Evolutionary conservation across 2,888 invertebrate genomes (phyloP), one percentile per base, ranked within the genome.

Genomic region (Sinohyriopsis cumingii): DNA sequence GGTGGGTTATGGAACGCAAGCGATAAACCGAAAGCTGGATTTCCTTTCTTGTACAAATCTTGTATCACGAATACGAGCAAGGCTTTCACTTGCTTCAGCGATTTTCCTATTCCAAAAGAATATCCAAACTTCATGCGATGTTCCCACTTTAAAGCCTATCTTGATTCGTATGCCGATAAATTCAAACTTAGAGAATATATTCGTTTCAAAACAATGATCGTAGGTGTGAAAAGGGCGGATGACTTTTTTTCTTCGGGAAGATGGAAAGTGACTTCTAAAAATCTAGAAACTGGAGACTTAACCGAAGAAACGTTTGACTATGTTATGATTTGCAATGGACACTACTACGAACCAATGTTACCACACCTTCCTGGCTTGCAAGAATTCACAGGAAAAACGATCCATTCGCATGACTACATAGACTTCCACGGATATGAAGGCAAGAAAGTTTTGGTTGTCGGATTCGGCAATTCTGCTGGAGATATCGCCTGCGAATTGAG

Each of bases 301-400:
- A 59, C 57, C 12, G 71, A 54, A 55, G 80, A 82, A 55, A 63
- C 67, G 20, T 78, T 77, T 59, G 82, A 82, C 63, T 79, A 67
- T n/a, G 79, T 85, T 5, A 65, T 85, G 66, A 73, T 84, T 45
- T 83, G 83, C 54, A 80, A 79, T 20, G 85, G 85, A n/a, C 84
- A 84, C 59, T 67, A 71, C 25, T 65, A 67, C 12, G 69, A 71
- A 56, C 72, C 72, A 5, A 72, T 78, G 57, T 62, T 76, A 33
- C 80, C 80, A 12, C 66, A 64, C 12, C 78, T 82, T 63, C 45
- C 59, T 4, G 80, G 74, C 19, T 62, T 75, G 63, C 73, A 69
- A 7, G 69, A 67, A 28, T 80, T 81, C 62, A 69, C 77, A 55
- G 82, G 82, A 20, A 65, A 68, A 65, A 68, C 70, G 18, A 60